phyloP scores from a whole-genome alignment of 2,888 invertebrate genomes.

The Drosophila anomalipes region DNA sequence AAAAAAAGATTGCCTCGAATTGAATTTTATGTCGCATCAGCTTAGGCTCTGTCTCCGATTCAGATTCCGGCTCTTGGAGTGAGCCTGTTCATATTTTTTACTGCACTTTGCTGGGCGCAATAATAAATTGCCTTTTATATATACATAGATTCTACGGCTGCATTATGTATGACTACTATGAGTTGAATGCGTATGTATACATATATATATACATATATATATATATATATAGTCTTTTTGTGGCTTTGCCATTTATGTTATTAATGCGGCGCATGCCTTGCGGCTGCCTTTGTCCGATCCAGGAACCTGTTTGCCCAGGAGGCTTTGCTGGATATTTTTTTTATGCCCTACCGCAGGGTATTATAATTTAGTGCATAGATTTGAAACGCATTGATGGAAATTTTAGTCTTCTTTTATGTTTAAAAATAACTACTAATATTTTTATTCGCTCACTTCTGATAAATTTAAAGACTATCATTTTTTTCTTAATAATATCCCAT shows the following conservation, averaged over 20 bases:
- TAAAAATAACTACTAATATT: neutral
- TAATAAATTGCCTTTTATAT: constrained; percentile 65
- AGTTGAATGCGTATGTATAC: constrained; percentile 5
- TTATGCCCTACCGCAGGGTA: constrained; percentile 20
- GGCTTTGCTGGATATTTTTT: constrained; percentile 42
- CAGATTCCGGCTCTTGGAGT: constrained; percentile 11
- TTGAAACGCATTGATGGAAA: neutral
- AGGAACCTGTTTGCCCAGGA: constrained; percentile 72
- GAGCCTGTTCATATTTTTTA: constrained; percentile 34
- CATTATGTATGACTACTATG: constrained; percentile 59
- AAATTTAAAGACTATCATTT: neutral
- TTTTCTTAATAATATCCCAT: rapidly evolving
- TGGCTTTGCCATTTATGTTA: constrained; percentile 72
- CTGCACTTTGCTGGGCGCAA: constrained; percentile 59
- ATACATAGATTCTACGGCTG: constrained; percentile 65
- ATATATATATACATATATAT: neutral
- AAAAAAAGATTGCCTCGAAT: constrained; percentile 62
- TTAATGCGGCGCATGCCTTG: constrained; percentile 64
- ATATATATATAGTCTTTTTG: constrained; percentile 44
- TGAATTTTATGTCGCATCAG: constrained; percentile 70
- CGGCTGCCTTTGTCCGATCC: constrained; percentile 52
- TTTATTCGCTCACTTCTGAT: neutral
- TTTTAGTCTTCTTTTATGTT: neutral
- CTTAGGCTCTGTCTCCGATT: constrained; percentile 25
- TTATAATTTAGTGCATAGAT: neutral